Evolutionary conservation across 2,888 invertebrate genomes (phyloP).

Genomic region (Alloscopus bannaensis): DNA sequence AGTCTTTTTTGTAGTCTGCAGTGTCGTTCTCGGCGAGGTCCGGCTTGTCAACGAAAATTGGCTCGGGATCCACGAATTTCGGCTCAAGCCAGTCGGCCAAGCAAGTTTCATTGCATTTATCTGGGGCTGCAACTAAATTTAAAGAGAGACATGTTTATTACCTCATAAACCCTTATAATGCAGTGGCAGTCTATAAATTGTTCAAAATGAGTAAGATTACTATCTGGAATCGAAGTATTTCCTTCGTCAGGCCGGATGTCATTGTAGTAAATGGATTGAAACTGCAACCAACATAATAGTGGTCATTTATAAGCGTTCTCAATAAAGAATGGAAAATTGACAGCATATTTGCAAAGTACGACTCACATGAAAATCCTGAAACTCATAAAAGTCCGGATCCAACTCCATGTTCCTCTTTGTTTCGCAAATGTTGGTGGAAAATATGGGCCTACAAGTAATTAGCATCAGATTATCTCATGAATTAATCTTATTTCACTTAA

Average conservation of each 20-base stretch:
- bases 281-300: conserved; percentile 21
- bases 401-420: neutral
- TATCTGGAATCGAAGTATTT: conserved; percentile 12
- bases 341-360: neutral
- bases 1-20: conserved; percentile 1
- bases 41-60: conserved; percentile 43
- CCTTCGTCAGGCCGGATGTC: neutral
- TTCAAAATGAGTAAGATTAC: conserved; percentile 22
- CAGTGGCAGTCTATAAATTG: neutral
- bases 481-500: neutral
- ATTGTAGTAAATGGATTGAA: conserved; percentile 24
- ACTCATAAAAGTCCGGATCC: conserved; percentile 31
- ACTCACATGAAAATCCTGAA: conserved; percentile 3
- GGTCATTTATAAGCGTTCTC: neutral
- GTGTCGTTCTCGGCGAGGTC: neutral
- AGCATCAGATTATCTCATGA: neutral
- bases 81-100: conserved; percentile 39
- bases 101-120: conserved; percentile 44
- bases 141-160: neutral
- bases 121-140: conserved; percentile 20
- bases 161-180: neutral
- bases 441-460: conserved; percentile 24
- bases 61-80: conserved; percentile 7
- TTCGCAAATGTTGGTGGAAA: conserved; percentile 35
- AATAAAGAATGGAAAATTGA: neutral